phyloP scores from a whole-genome alignment of 2,797 vertebrate genomes.

The Onychomys torridus region DNA sequence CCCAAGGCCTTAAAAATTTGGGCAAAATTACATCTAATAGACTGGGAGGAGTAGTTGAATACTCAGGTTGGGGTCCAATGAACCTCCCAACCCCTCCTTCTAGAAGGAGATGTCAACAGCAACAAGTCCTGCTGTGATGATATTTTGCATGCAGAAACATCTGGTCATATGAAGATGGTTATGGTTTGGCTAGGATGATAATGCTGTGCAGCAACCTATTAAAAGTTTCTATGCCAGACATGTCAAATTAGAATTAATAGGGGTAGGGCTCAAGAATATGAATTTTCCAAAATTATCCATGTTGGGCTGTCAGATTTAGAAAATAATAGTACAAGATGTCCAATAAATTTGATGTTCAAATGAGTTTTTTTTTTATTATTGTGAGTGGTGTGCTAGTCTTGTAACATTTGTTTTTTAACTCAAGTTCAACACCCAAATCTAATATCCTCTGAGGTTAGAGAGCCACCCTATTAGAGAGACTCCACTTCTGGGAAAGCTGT shows the following conservation, averaged over 20 bases:
- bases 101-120: background rate
- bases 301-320: constrained; percentile 4
- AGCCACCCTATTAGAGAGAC: background rate
- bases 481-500: background rate
- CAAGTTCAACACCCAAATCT: constrained; percentile 26
- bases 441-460: background rate
- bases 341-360: constrained; percentile 23
- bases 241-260: constrained; percentile 26
- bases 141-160: background rate
- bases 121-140: background rate
- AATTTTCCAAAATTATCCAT: background rate
- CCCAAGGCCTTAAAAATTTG: background rate
- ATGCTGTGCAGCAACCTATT: background rate
- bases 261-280: background rate
- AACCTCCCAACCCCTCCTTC: background rate
- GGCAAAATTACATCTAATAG: background rate
- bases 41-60: background rate
- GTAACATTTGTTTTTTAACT: constrained; percentile 20
- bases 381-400: background rate
- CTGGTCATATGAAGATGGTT: background rate
- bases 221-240: background rate
- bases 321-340: constrained; percentile 32
- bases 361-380: constrained; percentile 7
- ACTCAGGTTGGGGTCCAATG: background rate
- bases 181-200: background rate